Evolutionary conservation across 2,888 invertebrate genomes (phyloP).

Genomic region (Tetragnatha montana): DNA sequence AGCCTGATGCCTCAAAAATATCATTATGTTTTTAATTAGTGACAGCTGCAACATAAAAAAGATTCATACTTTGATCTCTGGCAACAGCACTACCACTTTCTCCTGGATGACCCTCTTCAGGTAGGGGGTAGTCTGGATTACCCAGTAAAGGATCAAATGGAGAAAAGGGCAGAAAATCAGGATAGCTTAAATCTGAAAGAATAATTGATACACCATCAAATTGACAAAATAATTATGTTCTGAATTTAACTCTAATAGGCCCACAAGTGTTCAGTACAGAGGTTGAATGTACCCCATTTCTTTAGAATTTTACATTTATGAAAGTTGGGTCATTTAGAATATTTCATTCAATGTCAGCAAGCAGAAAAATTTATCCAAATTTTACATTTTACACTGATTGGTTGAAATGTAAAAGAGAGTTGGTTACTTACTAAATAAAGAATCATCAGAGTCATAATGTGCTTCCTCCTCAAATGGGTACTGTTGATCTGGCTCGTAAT

Average conservation of each 20-base stretch:
- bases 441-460: conserved; percentile 49
- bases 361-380: too few species aligned
- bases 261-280: too few species aligned
- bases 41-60: too few species aligned
- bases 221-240: too few species aligned
- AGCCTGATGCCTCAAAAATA: background rate
- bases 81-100: conserved; percentile 71
- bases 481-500: conserved; percentile 15
- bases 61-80: conserved; percentile 59
- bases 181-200: conserved; percentile 50
- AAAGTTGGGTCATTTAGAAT: too few species aligned
- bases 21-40: too few species aligned
- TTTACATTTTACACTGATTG: background rate
- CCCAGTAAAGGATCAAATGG: conserved; percentile 21
- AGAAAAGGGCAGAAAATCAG: conserved; percentile 57
- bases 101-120: conserved; percentile 71
- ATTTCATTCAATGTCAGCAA: background rate
- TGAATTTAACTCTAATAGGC: too few species aligned
- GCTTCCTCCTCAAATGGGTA: conserved; percentile 62
- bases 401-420: background rate
- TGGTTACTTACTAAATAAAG: conserved; percentile 35
- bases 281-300: too few species aligned
- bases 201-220: background rate
- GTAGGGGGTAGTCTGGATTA: conserved; percentile 51
- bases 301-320: too few species aligned